Percentiles rank a stretch among this genome's conserved stretches.
Conservation (phyloP, 1,140 invertebrate species). For the Brachionus koreanus region DNA sequence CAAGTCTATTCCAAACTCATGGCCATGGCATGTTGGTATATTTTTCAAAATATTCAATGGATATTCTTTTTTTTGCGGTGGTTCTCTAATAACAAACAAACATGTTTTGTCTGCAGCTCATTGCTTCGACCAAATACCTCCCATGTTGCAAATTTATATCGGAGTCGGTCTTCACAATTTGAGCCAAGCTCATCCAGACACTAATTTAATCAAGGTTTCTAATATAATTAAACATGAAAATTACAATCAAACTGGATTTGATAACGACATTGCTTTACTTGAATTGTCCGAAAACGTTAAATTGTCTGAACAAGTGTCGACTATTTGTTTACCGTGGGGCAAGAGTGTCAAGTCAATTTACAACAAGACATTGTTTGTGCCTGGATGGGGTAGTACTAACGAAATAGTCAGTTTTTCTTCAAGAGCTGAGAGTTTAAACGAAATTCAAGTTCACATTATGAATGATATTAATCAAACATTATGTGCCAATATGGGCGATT, state of each 20-base stretch:
- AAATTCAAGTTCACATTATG: background rate
- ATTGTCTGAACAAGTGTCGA: background rate
- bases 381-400: slow-evolving; percentile 20
- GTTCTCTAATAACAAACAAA: slow-evolving; percentile 45
- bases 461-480: background rate
- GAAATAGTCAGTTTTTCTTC: background rate
- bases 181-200: background rate
- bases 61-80: slow-evolving; percentile 45
- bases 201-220: background rate
- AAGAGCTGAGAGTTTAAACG: background rate
- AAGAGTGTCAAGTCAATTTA: background rate
- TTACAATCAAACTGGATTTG: background rate
- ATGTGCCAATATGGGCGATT: background rate
- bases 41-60: background rate
- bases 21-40: slow-evolving; percentile 25
- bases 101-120: slow-evolving; percentile 47
- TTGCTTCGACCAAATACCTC: slow-evolving; percentile 24
- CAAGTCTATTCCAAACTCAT: slow-evolving; percentile 7
- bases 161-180: background rate
- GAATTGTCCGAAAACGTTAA: background rate
- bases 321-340: slow-evolving; percentile 1
- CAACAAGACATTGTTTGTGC: background rate
- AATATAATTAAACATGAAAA: background rate
- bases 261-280: slow-evolving; percentile 21
- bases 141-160: background rate